phyloP scores from a whole-genome alignment of 2,888 invertebrate genomes.

The Heliconius aoede region DNA sequence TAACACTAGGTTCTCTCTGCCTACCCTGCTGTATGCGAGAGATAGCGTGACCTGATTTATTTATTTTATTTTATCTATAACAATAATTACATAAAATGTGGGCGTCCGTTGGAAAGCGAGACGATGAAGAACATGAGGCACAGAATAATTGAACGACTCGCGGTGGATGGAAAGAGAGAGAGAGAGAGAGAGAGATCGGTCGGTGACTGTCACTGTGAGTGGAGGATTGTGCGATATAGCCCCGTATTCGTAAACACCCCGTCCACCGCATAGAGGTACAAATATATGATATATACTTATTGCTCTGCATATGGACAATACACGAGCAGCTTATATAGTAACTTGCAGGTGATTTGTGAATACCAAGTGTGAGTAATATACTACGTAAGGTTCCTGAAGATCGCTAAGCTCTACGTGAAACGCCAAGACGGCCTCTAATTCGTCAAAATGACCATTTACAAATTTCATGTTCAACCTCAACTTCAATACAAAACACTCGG shows the following conservation, averaged over 20 bases:
- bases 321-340: neutral
- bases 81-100: slow-evolving; percentile 15
- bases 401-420: slow-evolving; percentile 61
- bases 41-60: too few relatives aligned
- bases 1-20: too few relatives aligned
- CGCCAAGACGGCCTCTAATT: slow-evolving; percentile 23
- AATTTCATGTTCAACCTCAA: too few relatives aligned
- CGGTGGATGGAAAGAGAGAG: neutral
- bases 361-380: slow-evolving; percentile 14
- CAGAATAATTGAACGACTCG: neutral
- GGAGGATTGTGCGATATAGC: slow-evolving; percentile 57
- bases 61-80: too few relatives aligned
- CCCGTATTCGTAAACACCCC: slow-evolving; percentile 34
- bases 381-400: slow-evolving; percentile 53
- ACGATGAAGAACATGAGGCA: neutral
- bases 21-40: too few relatives aligned
- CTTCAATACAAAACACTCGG: slow-evolving; percentile 10
- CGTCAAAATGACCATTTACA: neutral
- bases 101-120: slow-evolving; percentile 22
- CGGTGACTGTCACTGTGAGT: slow-evolving; percentile 1
- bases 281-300: slow-evolving; percentile 36
- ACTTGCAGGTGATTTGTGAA: slow-evolving; percentile 11
- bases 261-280: slow-evolving; percentile 50
- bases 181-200: neutral
- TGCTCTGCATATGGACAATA: neutral